Evolutionary conservation across 37 sponge, comb jelly and placozoan genomes (phyloP).

Genomic region (Geodia barretti): DNA sequence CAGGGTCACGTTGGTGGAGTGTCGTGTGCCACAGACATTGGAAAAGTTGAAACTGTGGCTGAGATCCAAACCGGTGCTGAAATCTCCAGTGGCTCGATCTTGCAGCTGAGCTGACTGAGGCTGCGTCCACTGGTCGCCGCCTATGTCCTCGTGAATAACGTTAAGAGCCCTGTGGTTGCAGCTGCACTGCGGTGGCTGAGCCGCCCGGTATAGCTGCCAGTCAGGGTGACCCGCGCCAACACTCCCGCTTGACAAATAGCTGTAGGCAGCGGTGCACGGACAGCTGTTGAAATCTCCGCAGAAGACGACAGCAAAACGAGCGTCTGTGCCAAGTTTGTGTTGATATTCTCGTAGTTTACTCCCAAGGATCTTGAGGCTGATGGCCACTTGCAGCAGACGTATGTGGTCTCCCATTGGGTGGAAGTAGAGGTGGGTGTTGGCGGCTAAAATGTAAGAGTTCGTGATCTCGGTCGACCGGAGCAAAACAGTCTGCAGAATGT

Average conservation of each 20-base stretch:
- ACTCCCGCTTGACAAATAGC: conserved; percentile 53
- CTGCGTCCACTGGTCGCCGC: neutral
- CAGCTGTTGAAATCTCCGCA: conserved; percentile 91
- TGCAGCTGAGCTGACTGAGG: neutral
- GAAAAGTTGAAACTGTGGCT: conserved; percentile 48
- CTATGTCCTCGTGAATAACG: neutral
- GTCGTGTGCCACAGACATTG: conserved; percentile 57
- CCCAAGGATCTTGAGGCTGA: conserved; percentile 29
- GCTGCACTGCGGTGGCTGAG: conserved; percentile 25
- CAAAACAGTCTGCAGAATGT: conserved; percentile 39
- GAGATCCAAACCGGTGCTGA: neutral
- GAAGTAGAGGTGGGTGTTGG: conserved; percentile 86
- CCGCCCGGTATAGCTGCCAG: conserved; percentile 51
- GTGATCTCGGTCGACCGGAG: conserved; percentile 15
- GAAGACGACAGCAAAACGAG: conserved; percentile 44
- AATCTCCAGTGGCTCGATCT: neutral
- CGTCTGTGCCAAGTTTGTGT: neutral
- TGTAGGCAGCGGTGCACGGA: conserved; percentile 73
- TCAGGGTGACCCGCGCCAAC: conserved; percentile 42
- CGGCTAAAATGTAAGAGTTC: conserved; percentile 34
- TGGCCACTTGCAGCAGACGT: conserved; percentile 75
- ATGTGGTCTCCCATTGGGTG: conserved; percentile 72
- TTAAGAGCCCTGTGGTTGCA: conserved; percentile 13
- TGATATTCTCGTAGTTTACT: conserved; percentile 22
- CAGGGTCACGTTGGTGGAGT: conserved; percentile 69